Base-by-base conservation (phyloP, 1,140 invertebrate genomes). In the Antheraea pernyi region DNA sequence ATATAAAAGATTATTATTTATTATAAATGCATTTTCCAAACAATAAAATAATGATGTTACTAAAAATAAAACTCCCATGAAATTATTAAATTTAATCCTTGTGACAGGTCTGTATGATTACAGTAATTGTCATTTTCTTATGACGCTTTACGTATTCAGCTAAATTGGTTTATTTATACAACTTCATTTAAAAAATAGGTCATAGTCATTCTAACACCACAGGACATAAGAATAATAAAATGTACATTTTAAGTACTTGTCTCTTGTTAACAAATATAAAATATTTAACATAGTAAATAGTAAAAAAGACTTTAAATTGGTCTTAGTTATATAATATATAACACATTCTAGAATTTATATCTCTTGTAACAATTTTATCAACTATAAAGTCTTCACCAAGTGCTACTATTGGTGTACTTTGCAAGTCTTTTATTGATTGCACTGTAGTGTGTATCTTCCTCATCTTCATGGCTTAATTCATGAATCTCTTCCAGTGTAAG, bases 391-490 rank as follows among this genome's bases (percentile, higher is more conserved):
- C 36, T 59, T 83, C 74, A 91, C 65, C 88, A 66, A 69, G 85
- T 90, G 73, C 83, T 82, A 68, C 88, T 80, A 70, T 89, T 83
- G 36, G 76, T 76, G 73, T 82, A 89, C 70, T 84, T 85, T 30
- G 82, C 75, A 76, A 80, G 78, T 66, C 70, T 81, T 77, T 76
- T 88, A 66, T 77, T 72, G 13, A 73, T 48, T 22, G 77, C 75
- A 67, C 77, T 66, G 73, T 78, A 83, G 19, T 65, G 69, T 19
- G 78, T 87, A 19, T 89, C 83, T 65, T 88, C 82, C 70, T 91
- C 87, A 74, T 89, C 86, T 71, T 86, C 84, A 79, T 86, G 81
- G 62, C 82, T 87, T 1, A 82, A 79, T 82, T 91, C 89, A 75
- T 86, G 81, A 67, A 89, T 87, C 74, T 85, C 86, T 69, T 87